Conservation (phyloP, 2,113 vertebrate species). For the Calidris pugnax region DNA sequence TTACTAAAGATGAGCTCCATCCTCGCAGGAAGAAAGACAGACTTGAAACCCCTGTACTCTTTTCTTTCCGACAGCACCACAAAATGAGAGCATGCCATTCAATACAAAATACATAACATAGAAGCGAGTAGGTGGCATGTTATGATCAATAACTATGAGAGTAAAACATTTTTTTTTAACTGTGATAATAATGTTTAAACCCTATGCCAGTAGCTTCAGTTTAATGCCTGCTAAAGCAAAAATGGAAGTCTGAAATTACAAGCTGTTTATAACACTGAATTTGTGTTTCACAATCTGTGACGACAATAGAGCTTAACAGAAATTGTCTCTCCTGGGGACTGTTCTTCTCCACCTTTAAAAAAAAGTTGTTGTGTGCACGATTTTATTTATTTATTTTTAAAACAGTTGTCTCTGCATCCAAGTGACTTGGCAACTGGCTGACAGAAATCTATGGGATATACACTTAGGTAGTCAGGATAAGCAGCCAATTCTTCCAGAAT, state of each 20-base stretch:
- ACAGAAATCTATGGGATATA: constrained; percentile 37
- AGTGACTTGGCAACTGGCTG: constrained; percentile 56
- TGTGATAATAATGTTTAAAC: constrained; percentile 59
- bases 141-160: constrained; percentile 40
- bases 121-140: constrained; percentile 24
- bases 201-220: constrained; percentile 25
- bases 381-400: constrained; percentile 35
- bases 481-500: neutral
- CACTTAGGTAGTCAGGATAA: neutral
- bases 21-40: neutral
- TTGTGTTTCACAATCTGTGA: constrained; percentile 55
- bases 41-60: neutral
- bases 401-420: constrained; percentile 30
- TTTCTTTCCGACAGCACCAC: neutral
- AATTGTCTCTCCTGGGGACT: constrained; percentile 61
- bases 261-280: constrained; percentile 66
- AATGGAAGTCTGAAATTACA: constrained; percentile 66
- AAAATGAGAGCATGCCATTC: neutral
- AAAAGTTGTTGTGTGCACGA: neutral
- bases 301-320: constrained; percentile 59
- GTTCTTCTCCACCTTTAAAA: constrained; percentile 50
- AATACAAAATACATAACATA: neutral
- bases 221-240: constrained; percentile 39
- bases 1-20: neutral
- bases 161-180: constrained; percentile 42